Evolutionary conservation across 2,797 vertebrate genomes (phyloP).

Genomic region (Malacoraja senta): DNA sequence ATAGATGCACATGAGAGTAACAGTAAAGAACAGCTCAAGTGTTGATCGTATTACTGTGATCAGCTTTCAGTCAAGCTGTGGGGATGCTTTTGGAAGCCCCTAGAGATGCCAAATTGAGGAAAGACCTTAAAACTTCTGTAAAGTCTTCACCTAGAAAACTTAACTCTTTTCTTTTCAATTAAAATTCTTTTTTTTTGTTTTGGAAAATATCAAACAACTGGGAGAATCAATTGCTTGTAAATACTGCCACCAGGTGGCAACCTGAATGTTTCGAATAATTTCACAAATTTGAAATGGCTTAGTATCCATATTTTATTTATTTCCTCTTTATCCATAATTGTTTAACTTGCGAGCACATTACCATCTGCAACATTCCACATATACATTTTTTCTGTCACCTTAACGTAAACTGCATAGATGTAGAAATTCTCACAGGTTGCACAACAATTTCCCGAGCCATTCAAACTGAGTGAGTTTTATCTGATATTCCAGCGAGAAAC

Average conservation of each 20-base stretch:
- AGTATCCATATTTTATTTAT: not conserved
- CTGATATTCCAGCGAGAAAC: too few species aligned
- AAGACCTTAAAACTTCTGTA: not conserved
- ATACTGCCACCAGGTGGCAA: slow-evolving; percentile 13
- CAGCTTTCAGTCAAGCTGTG: not conserved
- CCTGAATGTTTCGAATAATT: not conserved
- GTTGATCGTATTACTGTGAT: not conserved
- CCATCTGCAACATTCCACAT: too few species aligned
- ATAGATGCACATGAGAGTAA: not conserved
- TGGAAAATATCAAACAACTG: too few species aligned
- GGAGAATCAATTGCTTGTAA: not conserved
- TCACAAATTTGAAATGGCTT: not conserved
- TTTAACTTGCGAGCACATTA: too few species aligned
- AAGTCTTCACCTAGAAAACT: not conserved
- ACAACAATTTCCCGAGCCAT: too few species aligned
- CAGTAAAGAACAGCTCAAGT: not conserved
- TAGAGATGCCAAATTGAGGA: not conserved
- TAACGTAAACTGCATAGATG: too few species aligned
- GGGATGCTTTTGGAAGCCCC: not conserved
- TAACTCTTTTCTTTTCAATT: not conserved
- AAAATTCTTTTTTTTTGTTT: not conserved
- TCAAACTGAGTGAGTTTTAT: too few species aligned
- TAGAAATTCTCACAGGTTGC: too few species aligned
- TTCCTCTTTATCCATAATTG: not conserved
- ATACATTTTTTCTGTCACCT: too few species aligned